Evolutionary conservation across 2,888 invertebrate genomes (phyloP).

Genomic region (Drosophila cognata): DNA sequence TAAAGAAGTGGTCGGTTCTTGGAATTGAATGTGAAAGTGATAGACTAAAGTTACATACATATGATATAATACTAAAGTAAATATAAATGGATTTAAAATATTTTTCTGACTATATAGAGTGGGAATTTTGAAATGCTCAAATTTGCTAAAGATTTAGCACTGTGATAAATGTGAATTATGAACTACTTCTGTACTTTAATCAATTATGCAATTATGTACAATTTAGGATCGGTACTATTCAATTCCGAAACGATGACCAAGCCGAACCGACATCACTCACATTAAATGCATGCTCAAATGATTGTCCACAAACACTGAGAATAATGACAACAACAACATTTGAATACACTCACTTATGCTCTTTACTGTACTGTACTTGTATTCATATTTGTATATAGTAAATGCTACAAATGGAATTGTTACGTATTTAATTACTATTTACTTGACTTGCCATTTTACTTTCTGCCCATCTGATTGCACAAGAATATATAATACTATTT

Average conservation of each 20-base stretch:
- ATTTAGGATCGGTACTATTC: constrained; percentile 11
- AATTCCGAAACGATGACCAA: constrained; percentile 17
- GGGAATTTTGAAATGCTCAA: constrained; percentile 38
- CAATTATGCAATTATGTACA: constrained; percentile 8
- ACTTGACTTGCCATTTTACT: constrained; percentile 81
- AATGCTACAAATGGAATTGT: constrained; percentile 44
- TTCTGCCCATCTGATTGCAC: constrained; percentile 84
- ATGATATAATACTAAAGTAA: constrained; percentile 2
- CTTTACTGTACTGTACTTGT: constrained; percentile 21
- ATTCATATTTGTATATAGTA: constrained; percentile 22
- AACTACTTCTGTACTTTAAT: constrained; percentile 15
- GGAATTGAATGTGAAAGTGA: constrained; percentile 20
- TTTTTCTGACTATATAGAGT: constrained; percentile 9
- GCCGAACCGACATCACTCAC: constrained; percentile 10
- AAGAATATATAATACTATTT: constrained; percentile 32
- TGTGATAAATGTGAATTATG: constrained; percentile 46
- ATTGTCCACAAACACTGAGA: constrained; percentile 18
- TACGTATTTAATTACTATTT: constrained; percentile 30
- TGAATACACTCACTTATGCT: constrained; percentile 14
- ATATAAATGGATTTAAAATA: constrained; percentile 7
- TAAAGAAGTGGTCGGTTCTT: constrained; percentile 4
- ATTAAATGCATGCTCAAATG: constrained; percentile 43
- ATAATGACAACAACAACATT: background rate
- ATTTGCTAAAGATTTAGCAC: constrained; percentile 18
- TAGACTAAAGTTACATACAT: constrained; percentile 37